Conservation (phyloP, 2,113 vertebrate genomes). For the Siniperca chuatsi region DNA sequence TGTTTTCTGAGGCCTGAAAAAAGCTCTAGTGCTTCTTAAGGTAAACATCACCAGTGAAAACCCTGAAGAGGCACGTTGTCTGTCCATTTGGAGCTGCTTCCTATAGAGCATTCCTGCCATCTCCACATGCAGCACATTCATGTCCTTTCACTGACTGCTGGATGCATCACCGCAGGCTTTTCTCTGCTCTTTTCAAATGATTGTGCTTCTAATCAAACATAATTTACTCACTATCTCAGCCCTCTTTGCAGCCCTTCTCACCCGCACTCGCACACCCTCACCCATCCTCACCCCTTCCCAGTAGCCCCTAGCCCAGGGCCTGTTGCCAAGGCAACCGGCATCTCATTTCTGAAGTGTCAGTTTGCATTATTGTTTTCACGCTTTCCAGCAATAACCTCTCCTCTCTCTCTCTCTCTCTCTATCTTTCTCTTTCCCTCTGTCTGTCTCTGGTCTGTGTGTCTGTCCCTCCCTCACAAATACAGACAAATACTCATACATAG, state of each 20-base stretch:
- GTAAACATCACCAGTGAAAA: slow-evolving; percentile 51
- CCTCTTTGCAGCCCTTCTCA: slow-evolving; percentile 86
- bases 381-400: slow-evolving; percentile 93
- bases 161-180: slow-evolving; percentile 82
- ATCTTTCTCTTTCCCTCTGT: slow-evolving; percentile 38
- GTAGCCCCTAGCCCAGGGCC: slow-evolving; percentile 92
- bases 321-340: slow-evolving; percentile 97
- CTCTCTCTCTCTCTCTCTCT: slow-evolving; percentile 59
- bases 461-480: slow-evolving; percentile 25
- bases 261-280: slow-evolving; percentile 65
- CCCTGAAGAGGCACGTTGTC: slow-evolving; percentile 4
- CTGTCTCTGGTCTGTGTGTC: slow-evolving; percentile 53
- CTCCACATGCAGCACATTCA: slow-evolving; percentile 13
- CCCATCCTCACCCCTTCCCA: slow-evolving; percentile 82
- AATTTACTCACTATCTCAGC: slow-evolving; percentile 95
- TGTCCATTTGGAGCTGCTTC: slow-evolving; percentile 4
- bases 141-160: slow-evolving; percentile 31
- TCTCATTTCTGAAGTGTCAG: slow-evolving; percentile 99
- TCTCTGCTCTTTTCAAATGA: slow-evolving; percentile 94
- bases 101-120: slow-evolving; percentile 2
- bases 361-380: slow-evolving; percentile 99
- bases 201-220: slow-evolving; percentile 99
- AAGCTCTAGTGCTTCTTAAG: slow-evolving; percentile 24
- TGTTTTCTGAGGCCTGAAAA: slow-evolving; percentile 38
- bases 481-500: slow-evolving; percentile 37